Evolutionary conservation across 2,888 invertebrate species (phyloP).

Genomic region (Epinotia brunnichana): DNA sequence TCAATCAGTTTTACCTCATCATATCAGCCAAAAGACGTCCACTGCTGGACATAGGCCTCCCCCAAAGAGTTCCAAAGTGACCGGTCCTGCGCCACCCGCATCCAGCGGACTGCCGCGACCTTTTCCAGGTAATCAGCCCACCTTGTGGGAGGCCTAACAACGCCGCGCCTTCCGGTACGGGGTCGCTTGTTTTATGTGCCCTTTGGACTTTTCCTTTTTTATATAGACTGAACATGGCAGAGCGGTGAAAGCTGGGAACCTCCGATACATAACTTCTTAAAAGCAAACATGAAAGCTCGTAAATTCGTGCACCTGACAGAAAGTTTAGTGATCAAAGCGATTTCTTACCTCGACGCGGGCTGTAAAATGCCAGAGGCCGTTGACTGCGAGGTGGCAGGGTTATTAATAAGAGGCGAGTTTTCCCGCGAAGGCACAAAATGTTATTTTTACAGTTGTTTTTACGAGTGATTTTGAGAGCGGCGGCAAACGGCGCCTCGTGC

Average conservation of each 20-base stretch:
- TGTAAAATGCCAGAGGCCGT: slow-evolving; percentile 4
- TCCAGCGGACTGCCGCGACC: no score
- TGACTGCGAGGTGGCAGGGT: slow-evolving; percentile 10
- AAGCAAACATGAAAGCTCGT: slow-evolving; percentile 22
- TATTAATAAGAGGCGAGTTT: slow-evolving; percentile 21
- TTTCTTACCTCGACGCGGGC: slow-evolving; percentile 4
- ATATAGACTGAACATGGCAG: not conserved
- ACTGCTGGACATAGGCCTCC: no score
- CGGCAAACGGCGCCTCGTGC: not conserved
- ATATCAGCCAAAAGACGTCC: no score
- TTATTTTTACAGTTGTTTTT: slow-evolving; percentile 9
- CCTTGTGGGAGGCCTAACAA: no score
- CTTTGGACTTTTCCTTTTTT: not conserved
- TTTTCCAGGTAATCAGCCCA: no score
- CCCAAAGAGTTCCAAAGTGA: no score
- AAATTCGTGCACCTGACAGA: slow-evolving; percentile 2
- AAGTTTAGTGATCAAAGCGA: slow-evolving; percentile 30
- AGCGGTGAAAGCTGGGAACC: not conserved
- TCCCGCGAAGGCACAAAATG: not conserved
- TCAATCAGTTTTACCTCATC: no score
- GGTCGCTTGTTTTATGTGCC: no score
- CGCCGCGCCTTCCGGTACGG: no score
- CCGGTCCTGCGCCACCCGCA: no score
- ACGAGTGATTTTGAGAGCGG: slow-evolving; percentile 3
- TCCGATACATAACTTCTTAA: not conserved